Evolutionary conservation across 1,140 invertebrate genomes (phyloP).

Genomic region (Drosophila albomicans): DNA sequence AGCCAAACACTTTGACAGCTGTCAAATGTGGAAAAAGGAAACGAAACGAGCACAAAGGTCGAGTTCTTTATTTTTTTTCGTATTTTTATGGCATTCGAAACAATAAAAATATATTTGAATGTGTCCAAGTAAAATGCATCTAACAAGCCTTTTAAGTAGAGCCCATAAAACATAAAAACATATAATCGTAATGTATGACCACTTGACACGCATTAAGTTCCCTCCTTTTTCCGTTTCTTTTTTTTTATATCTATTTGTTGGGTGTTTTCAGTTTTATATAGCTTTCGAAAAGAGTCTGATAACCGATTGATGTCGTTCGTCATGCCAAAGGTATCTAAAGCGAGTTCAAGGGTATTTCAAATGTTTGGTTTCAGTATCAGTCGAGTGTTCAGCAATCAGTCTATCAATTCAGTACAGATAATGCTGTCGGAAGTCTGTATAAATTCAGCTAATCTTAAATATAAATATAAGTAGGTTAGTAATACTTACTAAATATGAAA

Average conservation of each 20-base stretch:
- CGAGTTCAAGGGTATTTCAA: slow-evolving; percentile 3
- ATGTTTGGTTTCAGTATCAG: not conserved
- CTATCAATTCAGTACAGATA: not conserved
- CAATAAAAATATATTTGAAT: slow-evolving; percentile 31
- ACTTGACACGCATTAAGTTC: slow-evolving; percentile 80
- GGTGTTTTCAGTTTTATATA: slow-evolving; percentile 6
- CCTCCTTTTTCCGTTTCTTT: slow-evolving; percentile 22
- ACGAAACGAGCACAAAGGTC: not conserved
- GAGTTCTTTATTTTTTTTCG: not conserved
- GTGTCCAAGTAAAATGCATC: slow-evolving; percentile 26
- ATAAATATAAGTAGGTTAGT: no score
- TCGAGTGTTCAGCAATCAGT: slow-evolving; percentile 4
- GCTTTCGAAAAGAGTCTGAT: not conserved
- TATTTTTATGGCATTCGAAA: slow-evolving; percentile 43
- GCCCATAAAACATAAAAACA: slow-evolving; percentile 73
- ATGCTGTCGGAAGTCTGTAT: not conserved
- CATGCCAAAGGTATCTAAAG: not conserved
- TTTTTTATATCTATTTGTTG: slow-evolving; percentile 10
- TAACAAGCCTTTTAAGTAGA: slow-evolving; percentile 52
- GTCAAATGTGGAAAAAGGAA: slow-evolving; percentile 22
- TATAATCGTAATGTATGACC: slow-evolving; percentile 63
- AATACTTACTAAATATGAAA: no score
- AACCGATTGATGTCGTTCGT: slow-evolving; percentile 2
- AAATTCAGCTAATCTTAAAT: not conserved
- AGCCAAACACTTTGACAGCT: slow-evolving; percentile 46